These are phyloP conservation scores for Sepioteuthis lessoniana DNA, from an alignment of 2,888 invertebrate genomes.

Conservation along the genomic window DNA sequence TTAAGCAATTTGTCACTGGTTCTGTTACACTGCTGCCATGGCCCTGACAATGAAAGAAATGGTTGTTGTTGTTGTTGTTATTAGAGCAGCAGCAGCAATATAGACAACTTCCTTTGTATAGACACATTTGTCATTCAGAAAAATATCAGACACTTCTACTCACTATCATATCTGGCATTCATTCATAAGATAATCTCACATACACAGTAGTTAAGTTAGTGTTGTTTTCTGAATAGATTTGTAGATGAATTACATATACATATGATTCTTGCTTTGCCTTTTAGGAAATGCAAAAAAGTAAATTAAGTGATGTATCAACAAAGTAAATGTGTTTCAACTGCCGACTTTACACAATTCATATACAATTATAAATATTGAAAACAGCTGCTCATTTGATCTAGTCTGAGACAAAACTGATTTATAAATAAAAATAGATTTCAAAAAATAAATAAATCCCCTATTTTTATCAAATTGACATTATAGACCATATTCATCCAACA, in stretches of 20 bases:
- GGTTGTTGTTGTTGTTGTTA: neutral
- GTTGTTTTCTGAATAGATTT: neutral
- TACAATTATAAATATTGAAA: too few species aligned
- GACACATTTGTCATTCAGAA: neutral
- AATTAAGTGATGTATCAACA: too few species aligned
- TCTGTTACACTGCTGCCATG: neutral
- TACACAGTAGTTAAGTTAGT: neutral
- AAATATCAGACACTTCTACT: neutral
- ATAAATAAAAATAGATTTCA: too few species aligned
- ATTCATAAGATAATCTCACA: neutral
- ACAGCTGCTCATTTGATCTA: too few species aligned
- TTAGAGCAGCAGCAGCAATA: neutral
- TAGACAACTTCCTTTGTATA: neutral
- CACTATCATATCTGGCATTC: neutral
- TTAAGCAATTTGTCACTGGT: neutral
- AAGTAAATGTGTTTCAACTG: too few species aligned
- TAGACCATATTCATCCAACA: too few species aligned
- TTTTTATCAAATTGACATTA: too few species aligned
- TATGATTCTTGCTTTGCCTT: neutral
- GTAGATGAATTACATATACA: neutral
- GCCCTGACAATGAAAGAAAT: constrained; percentile 9
- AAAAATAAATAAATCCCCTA: too few species aligned
- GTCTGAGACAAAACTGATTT: too few species aligned
- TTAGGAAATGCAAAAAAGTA: too few species aligned
- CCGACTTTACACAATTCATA: too few species aligned